Evolutionary conservation across 2,797 vertebrate genomes (phyloP), one percentile per base, ranked within the genome.

Genomic region (Neostethus bicornis): DNA sequence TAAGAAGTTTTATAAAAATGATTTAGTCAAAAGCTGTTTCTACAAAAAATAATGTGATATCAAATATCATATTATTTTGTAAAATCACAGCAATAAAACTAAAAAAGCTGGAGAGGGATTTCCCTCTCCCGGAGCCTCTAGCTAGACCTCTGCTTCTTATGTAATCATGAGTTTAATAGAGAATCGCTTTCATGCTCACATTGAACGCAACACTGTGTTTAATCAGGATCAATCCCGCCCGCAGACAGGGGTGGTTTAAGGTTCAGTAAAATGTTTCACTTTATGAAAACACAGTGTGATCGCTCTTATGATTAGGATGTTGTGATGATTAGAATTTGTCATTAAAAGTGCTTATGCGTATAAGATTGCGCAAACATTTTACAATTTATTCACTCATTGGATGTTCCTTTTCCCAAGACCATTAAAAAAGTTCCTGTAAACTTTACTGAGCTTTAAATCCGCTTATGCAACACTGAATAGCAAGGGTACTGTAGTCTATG

Each of bases 81-180:
- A 64, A 58, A 46, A 59, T 64, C 50, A 38, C 31, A 6, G 39
- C 7, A 26, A 66, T 66, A 49, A 77, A 80, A n/a, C n/a, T n/a
- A n/a, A n/a, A 41, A 60, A 46, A 39, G 42, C 23, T 64, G 65
- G 69, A 67, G 65, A 83, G 44, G 26, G 2, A 24, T 24, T 23
- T 48, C 52, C 43, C 38, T 37, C 32, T 61, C 25, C 17, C 5
- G 1, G 13, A 28, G 61, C 72, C 73, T 51, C 65, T 10, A 50
- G 75, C 52, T 43, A 26, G 67, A 81, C 58, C 58, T 55, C 58
- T 41, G 42, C 61, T 14, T 35, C 26, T 87, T 81, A 84, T 73
- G 55, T 73, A 80, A 85, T 65, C 21, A 21, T 7, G 26, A 8
- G 56, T 77, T 71, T 34, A 48, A 68, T 64, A 75, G 66, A 66